phyloP scores from a whole-genome alignment of 2,888 invertebrate genomes.

The Brachyopa scutellaris region DNA sequence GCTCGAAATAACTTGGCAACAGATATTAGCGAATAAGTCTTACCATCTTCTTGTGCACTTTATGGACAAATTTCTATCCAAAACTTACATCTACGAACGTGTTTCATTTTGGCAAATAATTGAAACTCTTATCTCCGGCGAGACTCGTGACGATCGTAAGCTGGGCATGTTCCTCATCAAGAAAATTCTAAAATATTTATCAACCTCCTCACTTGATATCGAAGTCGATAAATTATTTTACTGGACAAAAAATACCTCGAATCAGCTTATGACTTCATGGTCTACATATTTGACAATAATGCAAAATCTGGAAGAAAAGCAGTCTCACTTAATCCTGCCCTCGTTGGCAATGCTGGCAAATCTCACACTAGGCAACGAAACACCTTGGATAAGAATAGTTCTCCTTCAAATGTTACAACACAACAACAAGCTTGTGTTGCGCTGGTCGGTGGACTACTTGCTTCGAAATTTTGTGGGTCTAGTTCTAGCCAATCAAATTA shows the following conservation, averaged over 20 bases:
- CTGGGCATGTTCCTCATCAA: constrained; percentile 76
- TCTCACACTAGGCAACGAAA: constrained; percentile 54
- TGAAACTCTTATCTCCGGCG: constrained; percentile 74
- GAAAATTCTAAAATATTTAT: constrained; percentile 66
- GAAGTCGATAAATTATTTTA: constrained; percentile 10
- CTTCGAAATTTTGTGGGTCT: constrained; percentile 66
- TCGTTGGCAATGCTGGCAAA: constrained; percentile 74
- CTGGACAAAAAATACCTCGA: neutral
- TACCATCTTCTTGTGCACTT: constrained; percentile 19
- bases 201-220: neutral
- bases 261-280: constrained; percentile 73
- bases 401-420: constrained; percentile 76
- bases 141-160: constrained; percentile 75
- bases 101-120: constrained; percentile 61
- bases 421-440: constrained; percentile 77
- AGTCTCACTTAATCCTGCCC: constrained; percentile 80
- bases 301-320: constrained; percentile 79
- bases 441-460: constrained; percentile 78
- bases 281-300: constrained; percentile 76
- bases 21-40: constrained; percentile 6
- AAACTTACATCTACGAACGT: neutral
- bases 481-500: constrained; percentile 71
- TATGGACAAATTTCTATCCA: constrained; percentile 12
- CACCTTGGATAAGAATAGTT: constrained; percentile 75
- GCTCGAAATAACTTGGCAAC: constrained; percentile 21